A percentile compares a stretch with the other conserved stretches of the same genome.
phyloP scores from a whole-genome alignment of 2,888 invertebrate species.

The Oegoconia quadripuncta region DNA sequence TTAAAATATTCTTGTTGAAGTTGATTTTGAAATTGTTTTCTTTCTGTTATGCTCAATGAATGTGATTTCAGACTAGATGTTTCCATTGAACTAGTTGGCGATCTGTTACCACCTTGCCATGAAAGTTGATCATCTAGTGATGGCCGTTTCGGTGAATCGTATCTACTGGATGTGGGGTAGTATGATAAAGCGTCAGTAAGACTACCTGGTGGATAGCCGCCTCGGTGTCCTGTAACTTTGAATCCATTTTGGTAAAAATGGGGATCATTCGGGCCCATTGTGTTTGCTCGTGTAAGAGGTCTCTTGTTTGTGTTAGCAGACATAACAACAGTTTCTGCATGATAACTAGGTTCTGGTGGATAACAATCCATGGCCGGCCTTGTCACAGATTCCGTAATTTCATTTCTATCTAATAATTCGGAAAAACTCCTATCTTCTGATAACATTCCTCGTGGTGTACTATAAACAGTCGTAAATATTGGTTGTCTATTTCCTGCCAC shows the following conservation, averaged over 20 bases:
- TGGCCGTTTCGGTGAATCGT: slow-evolving; percentile 76
- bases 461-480: slow-evolving; percentile 86
- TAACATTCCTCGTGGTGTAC: slow-evolving; percentile 82
- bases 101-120: slow-evolving; percentile 80
- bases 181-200: slow-evolving; percentile 90
- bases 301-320: slow-evolving; percentile 62
- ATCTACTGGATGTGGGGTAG: slow-evolving; percentile 85
- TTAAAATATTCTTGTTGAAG: slow-evolving; percentile 75
- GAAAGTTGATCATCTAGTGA: slow-evolving; percentile 80
- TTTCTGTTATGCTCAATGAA: slow-evolving; percentile 76
- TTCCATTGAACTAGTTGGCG: slow-evolving; percentile 81
- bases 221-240: slow-evolving; percentile 81
- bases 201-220: slow-evolving; percentile 84
- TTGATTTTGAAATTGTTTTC: slow-evolving; percentile 76
- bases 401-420: slow-evolving; percentile 82
- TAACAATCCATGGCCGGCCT: slow-evolving; percentile 62
- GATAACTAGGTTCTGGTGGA: slow-evolving; percentile 77
- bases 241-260: slow-evolving; percentile 81
- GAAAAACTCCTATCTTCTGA: slow-evolving; percentile 83
- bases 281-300: slow-evolving; percentile 79
- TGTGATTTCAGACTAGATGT: slow-evolving; percentile 78
- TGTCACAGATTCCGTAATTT: slow-evolving; percentile 57
- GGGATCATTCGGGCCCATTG: slow-evolving; percentile 75
- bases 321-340: slow-evolving; percentile 77
- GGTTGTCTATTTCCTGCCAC: slow-evolving; percentile 86